Evolutionary conservation across 1,140 invertebrate species (phyloP).

Genomic region (Drosophila ananassae): DNA sequence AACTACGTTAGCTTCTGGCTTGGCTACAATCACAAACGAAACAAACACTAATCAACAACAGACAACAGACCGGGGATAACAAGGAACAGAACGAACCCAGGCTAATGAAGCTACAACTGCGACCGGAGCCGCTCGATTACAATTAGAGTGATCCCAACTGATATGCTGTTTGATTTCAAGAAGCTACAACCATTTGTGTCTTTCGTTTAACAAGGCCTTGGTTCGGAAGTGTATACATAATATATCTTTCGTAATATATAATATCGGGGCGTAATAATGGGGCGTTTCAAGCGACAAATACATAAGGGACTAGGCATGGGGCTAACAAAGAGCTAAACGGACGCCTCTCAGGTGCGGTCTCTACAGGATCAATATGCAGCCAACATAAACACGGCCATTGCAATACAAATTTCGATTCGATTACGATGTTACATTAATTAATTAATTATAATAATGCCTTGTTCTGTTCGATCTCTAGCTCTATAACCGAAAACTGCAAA

Average conservation of each 20-base stretch:
- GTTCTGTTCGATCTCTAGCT: slow-evolving; percentile 7
- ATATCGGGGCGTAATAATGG: background rate
- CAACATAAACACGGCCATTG: slow-evolving; percentile 67
- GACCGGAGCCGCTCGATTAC: slow-evolving; percentile 5
- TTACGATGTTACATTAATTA: slow-evolving; percentile 48
- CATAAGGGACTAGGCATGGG: slow-evolving; percentile 8
- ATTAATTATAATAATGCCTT: background rate
- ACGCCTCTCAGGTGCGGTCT: slow-evolving; percentile 13
- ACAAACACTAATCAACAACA: slow-evolving; percentile 16
- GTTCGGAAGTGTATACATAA: slow-evolving; percentile 31
- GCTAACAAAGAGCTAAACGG: slow-evolving; percentile 47
- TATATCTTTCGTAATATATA: slow-evolving; percentile 4
- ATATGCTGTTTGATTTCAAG: slow-evolving; percentile 76
- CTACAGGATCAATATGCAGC: slow-evolving; percentile 31
- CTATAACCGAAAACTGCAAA: slow-evolving; percentile 56
- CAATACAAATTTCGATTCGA: slow-evolving; percentile 47
- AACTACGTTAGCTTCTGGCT: slow-evolving; percentile 3
- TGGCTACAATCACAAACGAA: slow-evolving; percentile 4
- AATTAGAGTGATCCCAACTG: slow-evolving; percentile 72
- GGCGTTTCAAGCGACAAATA: slow-evolving; percentile 22
- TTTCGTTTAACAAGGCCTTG: slow-evolving; percentile 50
- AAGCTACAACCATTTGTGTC: slow-evolving; percentile 67
- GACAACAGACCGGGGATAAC: background rate
- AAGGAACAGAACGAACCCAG: background rate
- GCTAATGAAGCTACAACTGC: slow-evolving; percentile 16